Conservation (phyloP, 2,888 invertebrate species). For the Lordiphosa fenestrarum region DNA sequence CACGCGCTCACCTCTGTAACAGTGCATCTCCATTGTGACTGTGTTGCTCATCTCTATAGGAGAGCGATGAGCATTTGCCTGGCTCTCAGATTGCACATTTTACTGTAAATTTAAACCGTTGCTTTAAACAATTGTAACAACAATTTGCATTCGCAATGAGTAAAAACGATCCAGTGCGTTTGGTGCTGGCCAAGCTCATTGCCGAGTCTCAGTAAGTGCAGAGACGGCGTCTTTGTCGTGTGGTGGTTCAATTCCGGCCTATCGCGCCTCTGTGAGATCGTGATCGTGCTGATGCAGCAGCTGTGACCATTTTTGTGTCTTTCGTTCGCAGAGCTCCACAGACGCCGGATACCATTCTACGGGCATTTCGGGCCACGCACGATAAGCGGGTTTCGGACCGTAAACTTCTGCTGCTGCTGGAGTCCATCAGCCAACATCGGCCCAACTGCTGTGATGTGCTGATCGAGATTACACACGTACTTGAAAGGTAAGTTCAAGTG, state of each 20-base stretch:
- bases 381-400: slow-evolving; percentile 62
- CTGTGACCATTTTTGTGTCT: slow-evolving; percentile 12
- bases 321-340: slow-evolving; percentile 65
- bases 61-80: no score
- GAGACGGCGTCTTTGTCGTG: slow-evolving; percentile 17
- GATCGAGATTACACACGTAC: slow-evolving; percentile 61
- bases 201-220: slow-evolving; percentile 70
- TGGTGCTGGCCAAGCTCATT: slow-evolving; percentile 65
- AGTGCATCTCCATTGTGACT: no score
- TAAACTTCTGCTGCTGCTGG: slow-evolving; percentile 72
- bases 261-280: no score
- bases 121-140: slow-evolving; percentile 20
- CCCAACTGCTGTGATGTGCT: slow-evolving; percentile 63
- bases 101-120: neutral
- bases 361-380: slow-evolving; percentile 74
- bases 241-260: slow-evolving; percentile 29
- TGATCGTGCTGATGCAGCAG: neutral
- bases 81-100: neutral
- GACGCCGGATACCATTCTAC: slow-evolving; percentile 72
- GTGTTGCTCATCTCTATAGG: no score
- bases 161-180: slow-evolving; percentile 65
- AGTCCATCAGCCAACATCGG: slow-evolving; percentile 73
- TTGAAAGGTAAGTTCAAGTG: slow-evolving; percentile 62
- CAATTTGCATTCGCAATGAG: slow-evolving; percentile 29
- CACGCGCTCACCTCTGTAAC: no score